Evolutionary conservation across 2,888 invertebrate genomes (phyloP), one percentile per base, ranked within the genome.

Genomic region (Malachius bipustulatus): DNA sequence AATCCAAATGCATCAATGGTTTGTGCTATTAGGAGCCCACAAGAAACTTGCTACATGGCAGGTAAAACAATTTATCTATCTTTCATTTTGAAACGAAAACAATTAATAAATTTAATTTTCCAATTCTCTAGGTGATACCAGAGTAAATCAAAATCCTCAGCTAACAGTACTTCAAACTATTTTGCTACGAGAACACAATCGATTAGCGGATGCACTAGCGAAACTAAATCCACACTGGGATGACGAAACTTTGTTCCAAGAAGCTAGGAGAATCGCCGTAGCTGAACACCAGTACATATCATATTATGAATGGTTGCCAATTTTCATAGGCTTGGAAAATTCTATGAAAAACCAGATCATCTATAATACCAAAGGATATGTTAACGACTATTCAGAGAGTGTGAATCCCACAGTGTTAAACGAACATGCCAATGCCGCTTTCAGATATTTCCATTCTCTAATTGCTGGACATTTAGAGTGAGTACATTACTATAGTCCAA

Each of bases 271-370:
- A 24, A 80, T 83, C 35, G 63, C 71, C 39, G 73, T 76, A 13
- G 82, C 79, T 2, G 66, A 77, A 55, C 70, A 75, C 48, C 83
- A 83, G 54, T 71, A 76, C 44, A 79, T 83, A 48, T 71, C 76
- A 36, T 83, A 82, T 55, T 79, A 81, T 52, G 82, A 83, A 57
- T 83, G 79, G 69, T 62, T 83, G 16, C 82, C 82, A 0, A 73
- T 81, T 42, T 71, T 82, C 50, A 67, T 82, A 30, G 82, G 81
- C 13, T 50, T 52, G 27, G 66, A 75, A n/a, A 76, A 76, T 51
- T 69, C 75, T 52, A 56, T 72, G 32, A 68, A 71, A 43, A 74
- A 77, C 47, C 73, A 70, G 42, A 64, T 81, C 9, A 63, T 78
- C 26, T 77, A 75, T 57, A 63, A 73, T 1, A 70, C 70, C 1